Percentiles rank a stretch among this genome's conserved stretches.
These are phyloP conservation scores for Callinectes sapidus DNA, from an alignment of 2,888 invertebrate genomes.

Conservation along the genomic window DNA sequence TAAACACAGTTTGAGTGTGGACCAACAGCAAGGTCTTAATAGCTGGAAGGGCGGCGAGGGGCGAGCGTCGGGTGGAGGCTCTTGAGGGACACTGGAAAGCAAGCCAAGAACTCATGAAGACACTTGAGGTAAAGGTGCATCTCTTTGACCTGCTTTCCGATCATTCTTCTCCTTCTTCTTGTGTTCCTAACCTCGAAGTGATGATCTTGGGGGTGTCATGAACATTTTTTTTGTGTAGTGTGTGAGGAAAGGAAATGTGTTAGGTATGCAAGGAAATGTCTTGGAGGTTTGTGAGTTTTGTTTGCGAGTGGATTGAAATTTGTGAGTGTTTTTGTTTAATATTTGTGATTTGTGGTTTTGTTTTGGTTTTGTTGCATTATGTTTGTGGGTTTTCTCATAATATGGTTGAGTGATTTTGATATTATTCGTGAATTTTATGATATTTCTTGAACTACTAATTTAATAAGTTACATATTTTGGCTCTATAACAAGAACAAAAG, in stretches of 20 bases:
- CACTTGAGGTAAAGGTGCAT: neutral
- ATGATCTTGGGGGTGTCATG: neutral
- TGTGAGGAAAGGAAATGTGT: neutral
- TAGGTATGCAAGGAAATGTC: neutral
- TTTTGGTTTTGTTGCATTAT: no score
- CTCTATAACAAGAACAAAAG: no score
- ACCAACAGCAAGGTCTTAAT: slow-evolving; percentile 8
- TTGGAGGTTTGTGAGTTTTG: neutral
- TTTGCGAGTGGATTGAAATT: neutral
- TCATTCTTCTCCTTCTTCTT: neutral
- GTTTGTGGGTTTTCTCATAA: no score
- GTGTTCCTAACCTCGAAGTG: neutral
- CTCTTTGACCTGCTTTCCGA: neutral
- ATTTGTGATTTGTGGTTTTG: neutral
- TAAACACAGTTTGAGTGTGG: neutral
- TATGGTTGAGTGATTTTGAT: no score
- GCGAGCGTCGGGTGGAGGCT: neutral
- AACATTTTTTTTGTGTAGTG: neutral
- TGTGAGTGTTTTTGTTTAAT: neutral
- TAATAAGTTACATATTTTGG: no score
- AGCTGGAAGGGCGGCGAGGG: neutral
- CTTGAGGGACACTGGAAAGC: neutral
- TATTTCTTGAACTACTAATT: no score
- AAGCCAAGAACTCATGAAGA: neutral
- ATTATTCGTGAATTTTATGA: no score